Conservation (phyloP, 1,140 invertebrate species). For the Zaprionus davidi region DNA sequence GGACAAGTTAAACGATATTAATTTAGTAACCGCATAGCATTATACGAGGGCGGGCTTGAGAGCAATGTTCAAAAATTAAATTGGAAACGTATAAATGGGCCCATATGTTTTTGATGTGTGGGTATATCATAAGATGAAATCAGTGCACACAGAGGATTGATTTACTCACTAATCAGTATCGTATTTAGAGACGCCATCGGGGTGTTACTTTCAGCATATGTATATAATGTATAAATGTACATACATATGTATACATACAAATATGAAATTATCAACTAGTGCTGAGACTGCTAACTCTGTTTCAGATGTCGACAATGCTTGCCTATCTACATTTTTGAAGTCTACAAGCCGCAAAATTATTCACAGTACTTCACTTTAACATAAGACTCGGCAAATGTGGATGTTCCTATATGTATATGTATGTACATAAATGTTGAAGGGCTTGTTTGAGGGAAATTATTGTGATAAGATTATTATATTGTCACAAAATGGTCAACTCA, state of each 20-base stretch:
- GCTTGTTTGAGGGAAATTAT: background rate
- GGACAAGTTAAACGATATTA: background rate
- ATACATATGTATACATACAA: background rate
- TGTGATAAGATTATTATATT: background rate
- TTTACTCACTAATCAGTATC: slow-evolving; percentile 31
- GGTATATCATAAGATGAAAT: slow-evolving; percentile 27
- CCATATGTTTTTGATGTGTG: slow-evolving; percentile 53
- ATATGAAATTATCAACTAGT: background rate
- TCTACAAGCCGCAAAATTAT: too few species aligned
- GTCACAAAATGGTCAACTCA: background rate
- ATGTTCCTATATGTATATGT: too few species aligned
- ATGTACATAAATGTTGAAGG: background rate
- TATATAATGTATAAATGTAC: slow-evolving; percentile 21
- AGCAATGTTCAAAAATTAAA: slow-evolving; percentile 46
- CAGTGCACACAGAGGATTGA: too few species aligned
- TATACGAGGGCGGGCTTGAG: background rate
- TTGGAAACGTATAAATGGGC: slow-evolving; percentile 77
- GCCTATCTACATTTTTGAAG: too few species aligned
- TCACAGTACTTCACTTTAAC: too few species aligned
- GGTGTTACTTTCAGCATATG: background rate
- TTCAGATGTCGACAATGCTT: background rate
- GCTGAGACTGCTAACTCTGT: background rate
- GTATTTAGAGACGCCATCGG: background rate
- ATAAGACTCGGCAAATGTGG: too few species aligned
- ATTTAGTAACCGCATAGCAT: background rate